Evolutionary conservation across 2,888 invertebrate genomes (phyloP).

Genomic region (Zele albiditarsus): DNA sequence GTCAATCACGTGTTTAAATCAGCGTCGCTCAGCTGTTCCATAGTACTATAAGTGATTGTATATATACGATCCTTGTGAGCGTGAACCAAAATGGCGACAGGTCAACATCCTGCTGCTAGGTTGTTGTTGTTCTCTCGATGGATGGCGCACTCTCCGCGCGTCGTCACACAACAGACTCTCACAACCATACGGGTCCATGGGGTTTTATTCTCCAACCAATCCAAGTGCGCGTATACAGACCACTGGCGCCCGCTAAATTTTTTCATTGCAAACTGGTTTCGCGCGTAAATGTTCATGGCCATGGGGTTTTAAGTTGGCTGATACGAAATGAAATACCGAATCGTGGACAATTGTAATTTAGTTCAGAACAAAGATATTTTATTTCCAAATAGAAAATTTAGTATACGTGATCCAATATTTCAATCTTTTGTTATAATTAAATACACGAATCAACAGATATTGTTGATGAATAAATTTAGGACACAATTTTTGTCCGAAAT

Average conservation of each 20-base stretch:
- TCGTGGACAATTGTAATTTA: background rate
- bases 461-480: too few relatives aligned
- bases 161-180: background rate
- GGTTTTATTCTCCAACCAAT: conserved; percentile 3
- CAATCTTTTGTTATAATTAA: too few relatives aligned
- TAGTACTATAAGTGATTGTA: conserved; percentile 63
- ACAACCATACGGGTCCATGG: background rate
- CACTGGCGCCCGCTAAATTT: conserved; percentile 35
- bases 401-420: too few relatives aligned
- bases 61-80: conserved; percentile 47
- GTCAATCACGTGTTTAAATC: conserved; percentile 21
- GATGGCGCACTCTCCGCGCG: conserved; percentile 3
- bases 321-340: background rate
- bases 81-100: conserved; percentile 67
- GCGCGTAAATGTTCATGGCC: conserved; percentile 49
- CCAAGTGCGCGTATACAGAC: conserved; percentile 3
- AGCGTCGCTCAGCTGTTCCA: conserved; percentile 57
- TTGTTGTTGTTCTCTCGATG: conserved; percentile 36
- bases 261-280: conserved; percentile 59
- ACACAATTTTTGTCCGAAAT: too few relatives aligned
- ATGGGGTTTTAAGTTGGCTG: background rate
- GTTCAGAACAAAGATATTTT: conserved; percentile 10
- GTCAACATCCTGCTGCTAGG: conserved; percentile 72
- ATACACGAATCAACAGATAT: too few relatives aligned
- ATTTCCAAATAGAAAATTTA: background rate